A percentile compares a stretch with the other conserved stretches of the same genome.
Evolutionary conservation across 2,888 invertebrate genomes (phyloP).

Genomic region (Unio delphinus): DNA sequence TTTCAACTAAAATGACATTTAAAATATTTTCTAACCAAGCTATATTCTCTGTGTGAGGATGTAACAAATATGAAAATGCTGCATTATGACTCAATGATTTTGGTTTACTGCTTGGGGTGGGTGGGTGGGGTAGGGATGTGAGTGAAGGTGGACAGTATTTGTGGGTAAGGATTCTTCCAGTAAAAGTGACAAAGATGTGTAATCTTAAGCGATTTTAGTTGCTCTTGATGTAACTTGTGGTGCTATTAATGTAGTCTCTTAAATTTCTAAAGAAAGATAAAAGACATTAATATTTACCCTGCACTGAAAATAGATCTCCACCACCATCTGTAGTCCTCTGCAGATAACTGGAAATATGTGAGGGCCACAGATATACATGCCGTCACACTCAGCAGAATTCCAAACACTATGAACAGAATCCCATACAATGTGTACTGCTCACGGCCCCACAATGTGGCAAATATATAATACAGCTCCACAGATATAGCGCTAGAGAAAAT

Average conservation of each 20-base stretch:
- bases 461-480: conserved; percentile 75
- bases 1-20: too few relatives aligned
- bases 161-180: too few relatives aligned
- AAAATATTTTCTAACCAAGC: too few relatives aligned
- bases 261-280: not conserved
- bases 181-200: too few relatives aligned
- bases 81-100: too few relatives aligned
- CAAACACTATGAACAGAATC: conserved; percentile 73
- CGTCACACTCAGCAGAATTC: conserved; percentile 73
- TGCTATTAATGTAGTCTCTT: not conserved
- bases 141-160: too few relatives aligned
- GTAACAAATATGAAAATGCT: too few relatives aligned
- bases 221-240: too few relatives aligned
- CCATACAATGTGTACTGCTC: conserved; percentile 75
- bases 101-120: too few relatives aligned
- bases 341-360: conserved; percentile 74
- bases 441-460: conserved; percentile 75
- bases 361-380: conserved; percentile 74
- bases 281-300: conserved; percentile 67
- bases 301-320: conserved; percentile 74
- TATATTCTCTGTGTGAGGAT: too few relatives aligned
- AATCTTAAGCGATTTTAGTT: too few relatives aligned
- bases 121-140: too few relatives aligned
- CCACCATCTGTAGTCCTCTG: conserved; percentile 75
- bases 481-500: conserved; percentile 72